phyloP scores from a whole-genome alignment of 2,113 vertebrate species.

The Callipepla squamata region DNA sequence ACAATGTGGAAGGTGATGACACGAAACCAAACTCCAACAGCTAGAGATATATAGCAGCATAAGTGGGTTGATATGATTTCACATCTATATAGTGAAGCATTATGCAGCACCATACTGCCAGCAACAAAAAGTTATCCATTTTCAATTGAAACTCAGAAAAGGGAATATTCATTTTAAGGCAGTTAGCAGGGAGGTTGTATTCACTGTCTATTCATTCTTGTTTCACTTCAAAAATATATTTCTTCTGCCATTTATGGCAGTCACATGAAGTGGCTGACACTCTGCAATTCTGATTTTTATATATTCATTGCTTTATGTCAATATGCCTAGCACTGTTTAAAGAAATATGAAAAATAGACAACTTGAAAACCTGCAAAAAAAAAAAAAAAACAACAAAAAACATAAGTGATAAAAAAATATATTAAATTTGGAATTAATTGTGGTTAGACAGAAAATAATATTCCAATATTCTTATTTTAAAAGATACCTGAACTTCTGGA shows the following conservation, averaged over 20 bases:
- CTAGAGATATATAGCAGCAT: neutral
- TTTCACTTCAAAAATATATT: neutral
- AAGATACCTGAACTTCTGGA: neutral
- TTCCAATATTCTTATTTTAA: too few species aligned
- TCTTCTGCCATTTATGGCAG: neutral
- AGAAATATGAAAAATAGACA: neutral
- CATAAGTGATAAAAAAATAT: neutral
- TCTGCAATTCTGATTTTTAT: neutral
- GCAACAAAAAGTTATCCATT: neutral
- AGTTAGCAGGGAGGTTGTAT: neutral
- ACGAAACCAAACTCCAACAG: conserved; percentile 22
- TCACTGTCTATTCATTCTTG: neutral
- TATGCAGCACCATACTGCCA: neutral
- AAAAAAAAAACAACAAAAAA: too few species aligned
- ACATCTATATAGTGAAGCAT: neutral
- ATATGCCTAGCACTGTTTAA: neutral
- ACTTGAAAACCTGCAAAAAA: neutral
- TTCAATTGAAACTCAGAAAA: neutral
- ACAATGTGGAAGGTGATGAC: neutral
- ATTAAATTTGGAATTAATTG: neutral
- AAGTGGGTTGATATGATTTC: conserved; percentile 32
- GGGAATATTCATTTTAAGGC: neutral
- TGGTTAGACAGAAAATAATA: neutral
- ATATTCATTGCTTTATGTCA: neutral
- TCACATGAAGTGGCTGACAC: neutral